Evolutionary conservation across 2,888 invertebrate species (phyloP).

Genomic region (Xestia c-nigrum): DNA sequence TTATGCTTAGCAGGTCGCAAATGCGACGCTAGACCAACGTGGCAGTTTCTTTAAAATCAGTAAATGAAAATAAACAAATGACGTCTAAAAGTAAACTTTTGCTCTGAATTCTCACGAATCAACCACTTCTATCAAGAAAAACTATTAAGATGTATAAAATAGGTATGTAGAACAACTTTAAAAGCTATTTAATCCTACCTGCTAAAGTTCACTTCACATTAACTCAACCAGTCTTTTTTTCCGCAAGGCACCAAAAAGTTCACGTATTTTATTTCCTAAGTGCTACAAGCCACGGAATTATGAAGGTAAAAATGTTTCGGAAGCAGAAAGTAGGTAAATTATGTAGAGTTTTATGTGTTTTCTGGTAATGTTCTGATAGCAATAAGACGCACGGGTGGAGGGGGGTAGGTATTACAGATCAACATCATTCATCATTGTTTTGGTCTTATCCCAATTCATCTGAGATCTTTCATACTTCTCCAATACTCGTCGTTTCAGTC

Average conservation of each 20-base stretch:
- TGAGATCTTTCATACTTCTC: too few relatives aligned
- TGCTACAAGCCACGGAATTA: slow-evolving; percentile 51
- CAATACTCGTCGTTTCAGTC: too few relatives aligned
- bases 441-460: too few relatives aligned
- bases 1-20: too few relatives aligned
- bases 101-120: neutral
- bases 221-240: slow-evolving; percentile 31
- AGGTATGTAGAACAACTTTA: neutral
- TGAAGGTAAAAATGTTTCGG: slow-evolving; percentile 31
- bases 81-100: neutral
- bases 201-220: slow-evolving; percentile 22
- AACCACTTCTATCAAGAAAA: neutral
- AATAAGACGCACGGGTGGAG: neutral
- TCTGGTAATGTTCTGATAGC: neutral
- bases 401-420: neutral
- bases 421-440: too few relatives aligned
- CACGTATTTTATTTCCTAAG: slow-evolving; percentile 53
- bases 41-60: too few relatives aligned
- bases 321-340: neutral
- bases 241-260: slow-evolving; percentile 34
- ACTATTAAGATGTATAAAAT: neutral
- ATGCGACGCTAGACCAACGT: too few relatives aligned
- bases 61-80: too few relatives aligned
- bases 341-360: neutral
- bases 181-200: slow-evolving; percentile 37